Percentiles rank a stretch among this genome's conserved stretches.
These are phyloP conservation scores for Petrocephalus sullivani DNA, from an alignment of 2,797 vertebrate genomes.

Conservation along the genomic window DNA sequence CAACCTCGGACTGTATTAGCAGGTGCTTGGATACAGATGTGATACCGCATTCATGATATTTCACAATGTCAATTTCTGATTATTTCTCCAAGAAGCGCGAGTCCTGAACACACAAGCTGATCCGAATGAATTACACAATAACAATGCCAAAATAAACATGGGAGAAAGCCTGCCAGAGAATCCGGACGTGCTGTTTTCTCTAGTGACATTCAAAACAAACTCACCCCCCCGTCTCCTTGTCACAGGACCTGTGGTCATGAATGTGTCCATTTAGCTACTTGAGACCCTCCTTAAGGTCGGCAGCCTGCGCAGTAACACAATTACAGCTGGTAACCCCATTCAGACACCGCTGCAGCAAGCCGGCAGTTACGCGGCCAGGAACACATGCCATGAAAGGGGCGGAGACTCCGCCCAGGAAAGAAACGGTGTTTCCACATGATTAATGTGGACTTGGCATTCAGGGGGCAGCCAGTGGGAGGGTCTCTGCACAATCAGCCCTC, in stretches of 20 bases:
- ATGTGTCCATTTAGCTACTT: constrained; percentile 47
- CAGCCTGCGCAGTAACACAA: constrained; percentile 51
- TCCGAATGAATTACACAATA: background rate
- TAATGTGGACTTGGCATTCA: background rate
- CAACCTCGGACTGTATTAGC: background rate
- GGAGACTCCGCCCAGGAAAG: background rate
- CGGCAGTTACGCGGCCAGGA: constrained; percentile 16
- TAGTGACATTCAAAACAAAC: constrained; percentile 33
- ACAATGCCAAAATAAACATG: background rate
- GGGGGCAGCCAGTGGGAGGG: background rate
- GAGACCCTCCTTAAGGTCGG: constrained; percentile 52
- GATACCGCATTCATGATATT: background rate
- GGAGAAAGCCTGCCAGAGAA: background rate
- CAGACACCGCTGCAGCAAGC: constrained; percentile 35
- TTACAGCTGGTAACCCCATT: constrained; percentile 54
- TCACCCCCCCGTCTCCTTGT: background rate
- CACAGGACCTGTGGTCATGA: background rate
- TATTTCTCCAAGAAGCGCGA: background rate
- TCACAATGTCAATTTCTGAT: background rate
- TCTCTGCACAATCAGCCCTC: background rate
- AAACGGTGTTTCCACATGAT: background rate
- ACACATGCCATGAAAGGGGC: background rate
- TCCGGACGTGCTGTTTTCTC: background rate
- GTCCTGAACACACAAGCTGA: background rate
- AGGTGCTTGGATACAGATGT: background rate